Conservation (phyloP, 2,113 vertebrate genomes). For the Odontesthes bonariensis region DNA sequence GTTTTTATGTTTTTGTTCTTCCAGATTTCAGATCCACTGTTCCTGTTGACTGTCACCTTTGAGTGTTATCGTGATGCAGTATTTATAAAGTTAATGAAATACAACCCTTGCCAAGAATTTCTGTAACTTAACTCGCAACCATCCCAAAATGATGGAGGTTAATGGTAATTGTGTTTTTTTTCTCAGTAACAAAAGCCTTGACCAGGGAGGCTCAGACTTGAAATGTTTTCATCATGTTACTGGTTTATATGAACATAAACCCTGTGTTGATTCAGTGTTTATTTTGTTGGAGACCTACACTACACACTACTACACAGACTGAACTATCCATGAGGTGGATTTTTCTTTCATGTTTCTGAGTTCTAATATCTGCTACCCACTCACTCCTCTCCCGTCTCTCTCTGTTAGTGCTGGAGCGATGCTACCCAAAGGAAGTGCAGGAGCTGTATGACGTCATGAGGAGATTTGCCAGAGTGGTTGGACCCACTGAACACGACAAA, state of each 20-base stretch:
- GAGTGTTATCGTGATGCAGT: too few species aligned
- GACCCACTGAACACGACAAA: constrained; percentile 94
- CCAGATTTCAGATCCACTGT: too few species aligned
- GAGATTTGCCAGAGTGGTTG: constrained; percentile 91
- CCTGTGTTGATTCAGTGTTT: constrained; percentile 7
- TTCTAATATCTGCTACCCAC: constrained; percentile 26
- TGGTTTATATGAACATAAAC: not conserved
- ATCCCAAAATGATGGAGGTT: too few species aligned
- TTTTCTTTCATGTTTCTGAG: constrained; percentile 30
- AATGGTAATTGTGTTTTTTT: too few species aligned
- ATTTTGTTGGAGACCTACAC: not conserved
- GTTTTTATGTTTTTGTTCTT: too few species aligned
- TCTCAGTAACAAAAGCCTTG: too few species aligned
- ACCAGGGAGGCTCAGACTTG: too few species aligned
- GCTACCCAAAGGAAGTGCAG: constrained; percentile 96
- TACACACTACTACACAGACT: not conserved
- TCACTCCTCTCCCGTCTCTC: constrained; percentile 37
- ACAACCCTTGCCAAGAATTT: too few species aligned
- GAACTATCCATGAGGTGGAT: constrained; percentile 5
- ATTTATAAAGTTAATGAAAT: too few species aligned
- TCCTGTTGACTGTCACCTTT: too few species aligned
- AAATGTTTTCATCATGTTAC: too few species aligned
- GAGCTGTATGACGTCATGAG: constrained; percentile 96
- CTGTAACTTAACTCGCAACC: too few species aligned
- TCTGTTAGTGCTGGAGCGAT: constrained; percentile 90